Evolutionary conservation across 2,888 invertebrate genomes (phyloP).

Genomic region (Dicroscelio sp.): DNA sequence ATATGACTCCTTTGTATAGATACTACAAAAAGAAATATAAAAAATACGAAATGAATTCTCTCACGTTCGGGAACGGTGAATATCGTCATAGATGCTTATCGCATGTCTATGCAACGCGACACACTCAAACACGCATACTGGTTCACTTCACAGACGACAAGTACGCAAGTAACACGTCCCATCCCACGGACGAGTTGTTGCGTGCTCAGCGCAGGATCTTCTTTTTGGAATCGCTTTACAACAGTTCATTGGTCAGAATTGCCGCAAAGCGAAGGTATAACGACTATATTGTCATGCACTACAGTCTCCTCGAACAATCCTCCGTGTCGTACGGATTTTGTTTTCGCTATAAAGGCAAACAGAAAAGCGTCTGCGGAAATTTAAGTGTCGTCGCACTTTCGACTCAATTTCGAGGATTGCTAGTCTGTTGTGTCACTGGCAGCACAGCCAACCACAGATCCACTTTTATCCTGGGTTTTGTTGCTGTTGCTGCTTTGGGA

Average conservation of each 20-base stretch:
- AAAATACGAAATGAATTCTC: conserved; percentile 73
- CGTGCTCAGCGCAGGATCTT: conserved; percentile 37
- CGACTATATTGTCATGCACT: conserved; percentile 90
- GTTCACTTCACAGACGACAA: conserved; percentile 58
- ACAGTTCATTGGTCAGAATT: conserved; percentile 55
- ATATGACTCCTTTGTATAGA: conserved; percentile 72
- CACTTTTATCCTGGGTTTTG: conserved; percentile 60
- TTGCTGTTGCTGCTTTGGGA: conserved; percentile 86
- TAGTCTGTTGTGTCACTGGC: conserved; percentile 62
- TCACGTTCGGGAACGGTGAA: conserved; percentile 58
- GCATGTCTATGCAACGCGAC: conserved; percentile 43
- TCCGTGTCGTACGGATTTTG: conserved; percentile 30
- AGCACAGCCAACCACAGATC: conserved; percentile 38
- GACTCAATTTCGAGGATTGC: conserved; percentile 69
- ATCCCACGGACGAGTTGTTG: conserved; percentile 20
- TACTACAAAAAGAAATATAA: conserved; percentile 78
- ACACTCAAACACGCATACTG: conserved; percentile 55
- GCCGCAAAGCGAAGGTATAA: conserved; percentile 81
- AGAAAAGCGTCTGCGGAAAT: conserved; percentile 18
- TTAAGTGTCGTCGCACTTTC: conserved; percentile 67
- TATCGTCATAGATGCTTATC: conserved; percentile 51
- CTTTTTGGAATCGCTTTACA: conserved; percentile 46
- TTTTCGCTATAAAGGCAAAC: conserved; percentile 40
- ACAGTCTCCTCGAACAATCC: conserved; percentile 89
- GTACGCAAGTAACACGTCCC: conserved; percentile 45